A percentile compares a stretch with the other conserved stretches of the same genome.
These are phyloP conservation scores for Taenaris catops DNA, from an alignment of 2,888 invertebrate genomes.

Conservation along the genomic window DNA sequence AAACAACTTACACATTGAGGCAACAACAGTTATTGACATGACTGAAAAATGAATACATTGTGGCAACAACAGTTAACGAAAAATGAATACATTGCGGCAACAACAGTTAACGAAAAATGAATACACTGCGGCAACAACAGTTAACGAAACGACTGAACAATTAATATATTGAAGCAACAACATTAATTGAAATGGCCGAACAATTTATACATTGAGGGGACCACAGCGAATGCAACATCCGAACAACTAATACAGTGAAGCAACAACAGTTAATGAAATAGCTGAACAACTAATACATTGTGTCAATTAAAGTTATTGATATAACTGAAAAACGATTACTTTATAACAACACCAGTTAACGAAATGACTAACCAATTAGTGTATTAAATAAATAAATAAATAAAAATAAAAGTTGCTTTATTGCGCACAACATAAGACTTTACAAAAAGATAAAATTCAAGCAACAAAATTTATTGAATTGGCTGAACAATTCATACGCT, in stretches of 20 bases:
- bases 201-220: background rate
- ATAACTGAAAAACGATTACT: too few relatives aligned
- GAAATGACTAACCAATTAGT: too few relatives aligned
- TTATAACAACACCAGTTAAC: too few relatives aligned
- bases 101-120: background rate
- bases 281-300: background rate
- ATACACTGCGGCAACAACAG: background rate
- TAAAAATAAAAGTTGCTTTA: too few relatives aligned
- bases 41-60: background rate
- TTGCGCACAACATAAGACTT: too few relatives aligned
- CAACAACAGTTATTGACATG: background rate
- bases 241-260: constrained; percentile 19
- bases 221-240: too few relatives aligned
- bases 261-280: background rate
- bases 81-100: background rate
- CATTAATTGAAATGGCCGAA: too few relatives aligned
- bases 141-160: too few relatives aligned
- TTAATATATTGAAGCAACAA: too few relatives aligned
- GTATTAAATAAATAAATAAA: too few relatives aligned
- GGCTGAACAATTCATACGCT: background rate
- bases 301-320: too few relatives aligned
- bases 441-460: too few relatives aligned
- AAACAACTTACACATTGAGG: background rate
- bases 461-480: background rate
- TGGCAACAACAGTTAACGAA: background rate